Conservation (phyloP, 1,140 invertebrate species). For the Radopholus similis region DNA sequence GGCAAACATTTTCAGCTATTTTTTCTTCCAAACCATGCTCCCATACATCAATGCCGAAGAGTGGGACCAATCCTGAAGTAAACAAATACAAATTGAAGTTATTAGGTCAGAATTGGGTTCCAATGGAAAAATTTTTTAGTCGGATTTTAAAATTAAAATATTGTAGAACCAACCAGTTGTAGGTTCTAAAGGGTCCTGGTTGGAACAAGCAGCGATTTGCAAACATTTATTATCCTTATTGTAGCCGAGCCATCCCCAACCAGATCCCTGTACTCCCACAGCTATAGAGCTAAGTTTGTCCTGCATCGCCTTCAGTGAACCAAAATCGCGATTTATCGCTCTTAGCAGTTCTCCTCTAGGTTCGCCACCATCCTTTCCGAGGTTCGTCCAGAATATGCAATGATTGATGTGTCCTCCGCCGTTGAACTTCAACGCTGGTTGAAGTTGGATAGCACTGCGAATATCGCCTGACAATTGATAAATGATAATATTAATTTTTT, state of each 20-base stretch:
- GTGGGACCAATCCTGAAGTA: slow-evolving; percentile 73
- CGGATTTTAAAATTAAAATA: no score
- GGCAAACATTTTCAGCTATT: no score
- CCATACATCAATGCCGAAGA: slow-evolving; percentile 99
- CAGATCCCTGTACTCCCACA: slow-evolving; percentile 89
- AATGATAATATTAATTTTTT: no score
- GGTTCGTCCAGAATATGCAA: slow-evolving; percentile 94
- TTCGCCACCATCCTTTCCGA: slow-evolving; percentile 75
- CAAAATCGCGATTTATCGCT: slow-evolving; percentile 76
- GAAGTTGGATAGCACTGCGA: slow-evolving; percentile 74
- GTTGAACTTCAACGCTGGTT: slow-evolving; percentile 86
- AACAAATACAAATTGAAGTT: no score
- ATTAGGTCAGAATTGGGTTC: no score
- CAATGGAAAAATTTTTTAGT: no score
- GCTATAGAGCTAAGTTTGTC: slow-evolving; percentile 74
- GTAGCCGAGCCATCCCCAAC: slow-evolving; percentile 97
- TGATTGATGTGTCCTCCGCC: slow-evolving; percentile 99
- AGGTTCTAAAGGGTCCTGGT: slow-evolving; percentile 91
- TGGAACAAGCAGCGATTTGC: slow-evolving; percentile 81
- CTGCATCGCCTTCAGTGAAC: slow-evolving; percentile 81
- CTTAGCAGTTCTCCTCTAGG: slow-evolving; percentile 70
- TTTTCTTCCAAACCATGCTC: no score
- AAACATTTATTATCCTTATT: slow-evolving; percentile 75
- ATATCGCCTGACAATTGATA: slow-evolving; percentile 72
- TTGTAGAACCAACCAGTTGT: slow-evolving; percentile 86